A percentile compares a stretch with the other conserved stretches of the same genome.
Evolutionary conservation across 35 echinoderm and acorn worm genomes (phyloP).

Genomic region (Ophioderma brevispina): DNA sequence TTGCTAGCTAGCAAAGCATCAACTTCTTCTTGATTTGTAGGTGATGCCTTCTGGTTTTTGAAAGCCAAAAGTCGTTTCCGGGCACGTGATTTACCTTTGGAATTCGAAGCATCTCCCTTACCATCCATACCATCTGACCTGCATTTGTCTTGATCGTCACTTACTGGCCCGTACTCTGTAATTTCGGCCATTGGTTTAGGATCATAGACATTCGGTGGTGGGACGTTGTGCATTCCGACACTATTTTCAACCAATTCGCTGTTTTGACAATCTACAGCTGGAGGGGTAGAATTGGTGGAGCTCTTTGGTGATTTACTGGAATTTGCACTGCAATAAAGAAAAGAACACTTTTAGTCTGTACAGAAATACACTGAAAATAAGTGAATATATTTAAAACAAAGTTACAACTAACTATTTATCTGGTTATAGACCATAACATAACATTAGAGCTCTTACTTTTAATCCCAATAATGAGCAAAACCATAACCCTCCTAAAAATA

Average conservation of each 20-base stretch:
- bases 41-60: neutral
- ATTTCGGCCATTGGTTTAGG: neutral
- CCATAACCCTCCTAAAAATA: too few relatives aligned
- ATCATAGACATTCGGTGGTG: slow-evolving; percentile 45
- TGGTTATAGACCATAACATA: too few relatives aligned
- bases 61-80: slow-evolving; percentile 19
- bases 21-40: slow-evolving; percentile 9
- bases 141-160: neutral
- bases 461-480: too few relatives aligned
- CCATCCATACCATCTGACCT: neutral
- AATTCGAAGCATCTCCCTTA: slow-evolving; percentile 1
- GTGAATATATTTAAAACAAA: too few relatives aligned
- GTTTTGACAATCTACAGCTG: neutral
- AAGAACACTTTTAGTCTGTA: too few relatives aligned
- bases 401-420: too few relatives aligned
- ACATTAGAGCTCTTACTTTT: too few relatives aligned
- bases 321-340: slow-evolving; percentile 7
- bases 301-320: neutral
- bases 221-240: slow-evolving; percentile 38
- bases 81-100: slow-evolving; percentile 2
- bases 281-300: neutral
- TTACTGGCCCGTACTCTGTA: neutral
- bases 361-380: too few relatives aligned
- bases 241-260: neutral
- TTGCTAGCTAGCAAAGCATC: slow-evolving; percentile 2